Base-by-base conservation (phyloP, 2,797 vertebrate species). In the Poecile montanus region DNA sequence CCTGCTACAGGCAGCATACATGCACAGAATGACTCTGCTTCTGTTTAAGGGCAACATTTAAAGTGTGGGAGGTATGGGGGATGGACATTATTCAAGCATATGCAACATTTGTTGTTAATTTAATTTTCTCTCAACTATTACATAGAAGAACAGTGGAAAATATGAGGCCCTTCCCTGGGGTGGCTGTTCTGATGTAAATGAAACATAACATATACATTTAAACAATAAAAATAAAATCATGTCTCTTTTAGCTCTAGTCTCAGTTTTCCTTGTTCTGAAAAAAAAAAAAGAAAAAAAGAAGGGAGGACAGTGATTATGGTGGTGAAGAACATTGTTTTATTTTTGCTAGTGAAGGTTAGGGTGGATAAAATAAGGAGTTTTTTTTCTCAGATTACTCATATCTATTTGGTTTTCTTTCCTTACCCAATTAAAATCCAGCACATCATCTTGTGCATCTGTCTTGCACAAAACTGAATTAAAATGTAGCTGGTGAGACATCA, bases 391-490 rank as follows among this genome's bases (percentile, higher is more conserved):
- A 36, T 79, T 80, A 30, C 51, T 88, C n/a, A 51, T 79, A 51
- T 22, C 9, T 38, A 66, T 76, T 51, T 86, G 4, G 7, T 65
- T 76, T 74, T 81, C 16, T 72, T 84, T 75, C 36, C 44, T 72
- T 76, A 82, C 23, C 11, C 56, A 70, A 22, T 54, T 86, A 77
- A 93, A 86, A 77, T 75, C 58, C 56, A 88, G 53, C n/a, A 88
- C 91, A 90, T 80, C 58, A 42, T 42, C 16, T 42, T 42, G 42
- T 42, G 89, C 54, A 95, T 74, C 79, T 79, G 34, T 96, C 68
- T 81, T 89, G 65, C 53, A 88, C 29, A 66, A 94, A 96, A 90
- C 9, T 13, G 77, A 94, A 81, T 88, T 87, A 34, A 83, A 85
- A 85, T 78, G 51, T 65, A 79, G 70, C 56, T 94, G 60, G 45